A percentile compares a stretch with the other conserved stretches of the same genome.
Conservation (phyloP, 2,113 vertebrate species). For the Podarcis raffonei region DNA sequence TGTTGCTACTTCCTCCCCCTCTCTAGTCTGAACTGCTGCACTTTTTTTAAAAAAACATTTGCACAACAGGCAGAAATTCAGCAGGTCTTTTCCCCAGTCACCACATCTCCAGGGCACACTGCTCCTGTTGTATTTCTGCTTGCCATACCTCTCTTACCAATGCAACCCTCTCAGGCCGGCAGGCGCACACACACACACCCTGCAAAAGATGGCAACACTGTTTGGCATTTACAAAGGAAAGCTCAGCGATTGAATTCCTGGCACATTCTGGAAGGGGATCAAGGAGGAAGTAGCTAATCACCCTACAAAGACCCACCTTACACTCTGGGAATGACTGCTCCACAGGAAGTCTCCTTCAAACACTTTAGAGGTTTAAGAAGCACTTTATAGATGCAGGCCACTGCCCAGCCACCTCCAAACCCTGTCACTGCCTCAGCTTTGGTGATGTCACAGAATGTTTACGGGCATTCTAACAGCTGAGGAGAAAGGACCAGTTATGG, state of each 20-base stretch:
- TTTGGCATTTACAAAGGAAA: neutral
- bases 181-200: neutral
- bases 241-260: neutral
- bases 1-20: too few relatives aligned
- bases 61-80: too few relatives aligned
- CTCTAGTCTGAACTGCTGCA: too few relatives aligned
- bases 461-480: neutral
- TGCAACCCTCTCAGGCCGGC: neutral
- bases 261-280: neutral
- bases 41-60: too few relatives aligned
- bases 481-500: neutral
- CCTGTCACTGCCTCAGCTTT: neutral
- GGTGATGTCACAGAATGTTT: neutral
- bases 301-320: neutral
- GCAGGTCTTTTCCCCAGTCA: too few relatives aligned
- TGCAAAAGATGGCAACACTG: neutral
- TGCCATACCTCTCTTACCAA: too few relatives aligned
- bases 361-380: neutral
- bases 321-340: neutral
- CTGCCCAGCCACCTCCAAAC: neutral
- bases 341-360: neutral
- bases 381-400: neutral
- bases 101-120: too few relatives aligned
- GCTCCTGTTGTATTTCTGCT: too few relatives aligned
- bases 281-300: neutral